A percentile compares a stretch with the other conserved stretches of the same genome.
phyloP scores from a whole-genome alignment of 37 sponge, comb jelly and placozoan species.

The Lycopodina hypogea region DNA sequence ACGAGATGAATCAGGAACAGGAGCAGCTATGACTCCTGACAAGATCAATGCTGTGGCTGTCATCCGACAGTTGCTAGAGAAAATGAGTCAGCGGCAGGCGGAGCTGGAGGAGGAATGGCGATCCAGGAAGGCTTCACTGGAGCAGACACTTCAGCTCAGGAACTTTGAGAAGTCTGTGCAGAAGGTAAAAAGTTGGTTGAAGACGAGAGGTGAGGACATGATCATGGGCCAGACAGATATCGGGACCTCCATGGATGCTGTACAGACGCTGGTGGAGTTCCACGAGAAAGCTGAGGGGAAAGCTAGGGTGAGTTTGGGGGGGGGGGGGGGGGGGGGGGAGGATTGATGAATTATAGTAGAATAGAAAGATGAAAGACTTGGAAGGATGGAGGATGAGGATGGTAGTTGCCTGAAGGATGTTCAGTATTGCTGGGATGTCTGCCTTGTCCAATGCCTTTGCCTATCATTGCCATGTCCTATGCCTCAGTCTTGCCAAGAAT shows the following conservation, averaged over 20 bases:
- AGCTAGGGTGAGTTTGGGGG: conserved; percentile 36
- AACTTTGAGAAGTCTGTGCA: conserved; percentile 60
- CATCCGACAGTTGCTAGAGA: conserved; percentile 53
- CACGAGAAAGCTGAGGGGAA: conserved; percentile 64
- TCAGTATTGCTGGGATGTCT: no score
- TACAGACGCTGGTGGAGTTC: conserved; percentile 23
- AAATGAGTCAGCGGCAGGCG: conserved; percentile 27
- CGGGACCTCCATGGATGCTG: conserved; percentile 38
- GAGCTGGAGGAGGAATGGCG: conserved; percentile 69
- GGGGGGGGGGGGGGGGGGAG: background rate
- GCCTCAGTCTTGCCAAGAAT: no score
- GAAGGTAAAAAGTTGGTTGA: conserved; percentile 73
- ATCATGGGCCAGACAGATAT: conserved; percentile 44
- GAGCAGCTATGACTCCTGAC: conserved; percentile 68
- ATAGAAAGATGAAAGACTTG: no score
- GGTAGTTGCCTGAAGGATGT: no score
- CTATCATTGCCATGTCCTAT: no score
- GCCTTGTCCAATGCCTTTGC: no score
- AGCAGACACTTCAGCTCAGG: conserved; percentile 58
- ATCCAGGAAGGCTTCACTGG: conserved; percentile 34
- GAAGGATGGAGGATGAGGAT: no score
- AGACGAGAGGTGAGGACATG: conserved; percentile 58
- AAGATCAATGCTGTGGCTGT: conserved; percentile 70
- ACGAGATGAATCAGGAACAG: conserved; percentile 46
- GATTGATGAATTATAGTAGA: background rate